Conservation (phyloP, 2,888 invertebrate genomes). For the Subacronicta megacephala region DNA sequence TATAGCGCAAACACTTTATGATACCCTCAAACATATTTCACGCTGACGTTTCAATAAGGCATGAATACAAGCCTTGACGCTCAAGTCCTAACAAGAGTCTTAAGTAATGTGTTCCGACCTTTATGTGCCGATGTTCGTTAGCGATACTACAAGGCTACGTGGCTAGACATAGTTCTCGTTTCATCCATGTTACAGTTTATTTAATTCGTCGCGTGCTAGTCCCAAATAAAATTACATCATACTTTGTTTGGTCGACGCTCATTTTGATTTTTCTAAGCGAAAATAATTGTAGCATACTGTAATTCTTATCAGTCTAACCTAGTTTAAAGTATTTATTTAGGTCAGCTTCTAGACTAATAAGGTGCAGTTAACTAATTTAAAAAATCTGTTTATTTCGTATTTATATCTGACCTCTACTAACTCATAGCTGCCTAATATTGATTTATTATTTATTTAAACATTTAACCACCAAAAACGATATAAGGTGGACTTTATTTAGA, state of each 20-base stretch:
- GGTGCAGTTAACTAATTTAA: too few relatives aligned
- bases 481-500: too few relatives aligned
- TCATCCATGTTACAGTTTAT: slow-evolving; percentile 15
- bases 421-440: too few relatives aligned
- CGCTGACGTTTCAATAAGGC: slow-evolving; percentile 22
- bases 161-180: slow-evolving; percentile 14
- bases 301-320: too few relatives aligned
- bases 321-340: too few relatives aligned
- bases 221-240: slow-evolving; percentile 21
- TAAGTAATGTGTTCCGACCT: slow-evolving; percentile 16
- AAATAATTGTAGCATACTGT: too few relatives aligned
- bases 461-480: too few relatives aligned
- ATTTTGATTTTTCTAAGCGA: not conserved
- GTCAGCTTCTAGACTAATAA: too few relatives aligned
- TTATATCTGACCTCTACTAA: too few relatives aligned
- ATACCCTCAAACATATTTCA: slow-evolving; percentile 1
- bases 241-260: slow-evolving; percentile 1
- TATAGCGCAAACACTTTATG: too few relatives aligned
- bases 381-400: too few relatives aligned
- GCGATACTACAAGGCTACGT: slow-evolving; percentile 13
- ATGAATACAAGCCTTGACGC: slow-evolving; percentile 34
- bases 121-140: slow-evolving; percentile 12
- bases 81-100: slow-evolving; percentile 23
- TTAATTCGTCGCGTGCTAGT: slow-evolving; percentile 22
- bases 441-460: too few relatives aligned